Evolutionary conservation across 2,797 vertebrate species (phyloP), one percentile per base, ranked within the genome.

Genomic region (Apogon talboti): DNA sequence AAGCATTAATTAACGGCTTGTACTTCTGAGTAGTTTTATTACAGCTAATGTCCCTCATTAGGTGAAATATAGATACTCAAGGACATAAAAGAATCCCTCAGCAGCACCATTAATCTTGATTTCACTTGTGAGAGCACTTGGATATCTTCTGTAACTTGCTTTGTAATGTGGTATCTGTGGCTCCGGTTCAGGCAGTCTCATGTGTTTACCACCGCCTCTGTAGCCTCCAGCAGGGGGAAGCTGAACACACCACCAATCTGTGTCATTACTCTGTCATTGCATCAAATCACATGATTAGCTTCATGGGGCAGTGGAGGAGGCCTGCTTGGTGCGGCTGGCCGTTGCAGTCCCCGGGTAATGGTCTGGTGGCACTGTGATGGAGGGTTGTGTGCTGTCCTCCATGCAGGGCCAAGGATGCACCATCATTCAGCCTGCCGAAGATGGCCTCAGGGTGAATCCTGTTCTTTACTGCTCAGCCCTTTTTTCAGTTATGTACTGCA

Each of bases 221-320:
- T 65, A 81, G 87, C 86, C 82, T 90, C 86, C 87, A 82, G 87
- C 86, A 88, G 86, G 83, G 86, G 81, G 78, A 74, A 67, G 82
- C 87, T 92, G 85, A 93, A 91, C 91, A 92, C 92, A 91, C 87
- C 91, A 93, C 87, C 91, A 91, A 92, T 92, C 90, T 90, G 91
- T 93, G 91, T 92, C 92, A 92, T 93, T 92, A 92, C 89, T 82
- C 92, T 92, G 89, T 93, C 92, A 94, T 92, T 91, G 91, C 92
- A 92, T 93, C 93, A 94, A 91, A 94, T 95, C 93, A 95, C 93
- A 94, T 93, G 93, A 95, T 94, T 94, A 94, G 90, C 92, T 93
- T 90, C 93, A 89, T 84, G 91, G 91, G 91, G 89, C 84, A 87
- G 87, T 76, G 84, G 86, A 85, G 85, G 85, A 88, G 81, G 90